Base-by-base conservation (phyloP, 2,113 vertebrate genomes). In the Crotalus viridis region DNA sequence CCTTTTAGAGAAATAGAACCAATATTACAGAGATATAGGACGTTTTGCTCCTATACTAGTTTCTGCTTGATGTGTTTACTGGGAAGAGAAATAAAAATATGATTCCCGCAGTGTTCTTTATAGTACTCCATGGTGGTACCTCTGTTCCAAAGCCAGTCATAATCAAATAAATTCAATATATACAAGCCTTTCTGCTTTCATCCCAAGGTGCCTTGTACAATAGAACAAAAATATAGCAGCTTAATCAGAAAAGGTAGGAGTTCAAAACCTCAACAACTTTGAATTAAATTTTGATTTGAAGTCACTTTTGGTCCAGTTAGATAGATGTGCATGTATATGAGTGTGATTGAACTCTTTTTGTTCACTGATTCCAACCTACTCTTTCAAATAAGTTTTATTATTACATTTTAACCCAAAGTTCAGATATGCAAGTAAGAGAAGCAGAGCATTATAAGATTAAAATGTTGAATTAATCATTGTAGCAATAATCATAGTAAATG, bases 31-130 rank as follows among this genome's bases (percentile, higher is more conserved):
- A 87, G 57, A 52, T 19, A 51, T 91, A 89, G 12, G 7, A 90
- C 39, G 21, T 87, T 93, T 94, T 46, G 81, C 94, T 88, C 87
- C 51, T 0, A 46, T 81, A 89, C 85, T 92, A 87, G 93, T 93
- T 95, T 93, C 88, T 94, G 56, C 54, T 95, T 94, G 91, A 94
- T 94, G n/a, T 91, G 94, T 95, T 95, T 96, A 89, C 91, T 87
- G 87, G 86, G 51, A 94, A 26, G 21, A 96, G 64, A 96, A 94
- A 92, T 59, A 95, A 95, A 95, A 81, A 91, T 81, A 22, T 87
- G 93, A 64, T 87, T 56, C 94, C 74, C 89, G 22, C 95, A 93
- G 85, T 94, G 90, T 59, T 95, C 89, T 28, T 10, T 89, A 33
- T 85, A 69, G 46, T 93, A 91, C 69, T 43, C 89, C 59, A 91